Evolutionary conservation across 2,113 vertebrate genomes (phyloP).

Genomic region (Lethenteron camtschaticum): DNA sequence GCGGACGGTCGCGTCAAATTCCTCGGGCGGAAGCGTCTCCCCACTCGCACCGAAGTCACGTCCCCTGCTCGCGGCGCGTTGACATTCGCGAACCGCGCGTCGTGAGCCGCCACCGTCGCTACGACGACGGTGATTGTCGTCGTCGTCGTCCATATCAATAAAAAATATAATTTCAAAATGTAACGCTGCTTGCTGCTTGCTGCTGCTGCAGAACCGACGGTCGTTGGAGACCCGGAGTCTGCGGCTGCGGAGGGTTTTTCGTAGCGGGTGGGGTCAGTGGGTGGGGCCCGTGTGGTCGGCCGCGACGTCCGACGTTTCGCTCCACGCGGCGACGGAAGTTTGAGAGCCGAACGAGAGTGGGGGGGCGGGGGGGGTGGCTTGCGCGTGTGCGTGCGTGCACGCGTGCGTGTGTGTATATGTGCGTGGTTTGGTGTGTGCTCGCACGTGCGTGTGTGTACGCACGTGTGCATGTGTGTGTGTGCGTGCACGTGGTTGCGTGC

Average conservation of each 20-base stretch:
- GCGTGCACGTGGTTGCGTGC: background rate
- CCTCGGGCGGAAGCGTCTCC: no score
- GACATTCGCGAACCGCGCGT: no score
- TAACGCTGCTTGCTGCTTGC: no score
- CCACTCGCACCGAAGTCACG: no score
- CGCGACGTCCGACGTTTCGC: background rate
- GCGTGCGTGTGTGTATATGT: slow-evolving; percentile 1
- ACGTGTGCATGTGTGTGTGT: background rate
- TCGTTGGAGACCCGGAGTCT: no score
- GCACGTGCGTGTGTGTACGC: background rate
- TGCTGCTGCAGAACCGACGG: no score
- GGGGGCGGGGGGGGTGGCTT: background rate
- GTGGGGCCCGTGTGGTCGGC: background rate
- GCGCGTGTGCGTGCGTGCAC: background rate
- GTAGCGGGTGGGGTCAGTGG: background rate
- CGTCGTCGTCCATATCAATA: no score
- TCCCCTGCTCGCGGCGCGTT: no score
- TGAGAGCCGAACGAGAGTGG: background rate
- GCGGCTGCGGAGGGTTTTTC: background rate
- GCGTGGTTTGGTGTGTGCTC: background rate
- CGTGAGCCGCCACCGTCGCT: no score
- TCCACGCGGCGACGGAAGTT: background rate
- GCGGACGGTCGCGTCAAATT: no score
- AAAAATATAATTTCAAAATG: no score
- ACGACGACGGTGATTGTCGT: no score